Percentiles rank a stretch among this genome's conserved stretches.
These are phyloP conservation scores for Phainopepla nitens DNA, from an alignment of 2,113 vertebrate genomes.

Conservation along the genomic window DNA sequence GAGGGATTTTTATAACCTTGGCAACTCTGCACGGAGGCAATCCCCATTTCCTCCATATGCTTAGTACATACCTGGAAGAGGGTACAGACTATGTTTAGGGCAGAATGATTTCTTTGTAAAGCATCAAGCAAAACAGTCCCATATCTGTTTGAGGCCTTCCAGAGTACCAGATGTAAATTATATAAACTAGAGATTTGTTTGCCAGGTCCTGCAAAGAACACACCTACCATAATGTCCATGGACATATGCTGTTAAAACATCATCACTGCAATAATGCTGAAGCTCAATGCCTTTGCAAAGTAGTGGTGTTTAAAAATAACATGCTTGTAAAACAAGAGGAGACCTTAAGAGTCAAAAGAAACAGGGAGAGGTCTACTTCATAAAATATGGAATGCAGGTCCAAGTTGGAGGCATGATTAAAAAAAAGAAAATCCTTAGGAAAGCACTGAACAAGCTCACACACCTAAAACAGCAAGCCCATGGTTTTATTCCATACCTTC, in stretches of 20 bases:
- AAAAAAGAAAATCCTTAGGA: not conserved
- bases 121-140: not conserved
- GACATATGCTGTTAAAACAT: not conserved
- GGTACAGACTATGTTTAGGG: not conserved
- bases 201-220: not conserved
- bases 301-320: not conserved
- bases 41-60: not conserved
- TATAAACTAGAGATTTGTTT: not conserved
- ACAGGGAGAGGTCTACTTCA: not conserved
- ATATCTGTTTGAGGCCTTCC: not conserved
- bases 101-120: not conserved
- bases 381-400: not conserved
- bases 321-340: not conserved
- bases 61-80: not conserved
- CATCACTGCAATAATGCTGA: not conserved
- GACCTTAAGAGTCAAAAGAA: not conserved
- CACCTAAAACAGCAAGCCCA: not conserved
- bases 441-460: not conserved
- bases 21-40: not conserved
- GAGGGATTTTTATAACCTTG: not conserved
- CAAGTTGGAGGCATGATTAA: not conserved
- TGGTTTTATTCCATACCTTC: not conserved
- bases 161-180: not conserved
- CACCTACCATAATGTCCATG: not conserved
- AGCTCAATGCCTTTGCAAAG: not conserved